Percentiles rank a stretch among this genome's conserved stretches.
Evolutionary conservation across 2,888 invertebrate species (phyloP).

Genomic region (Apoda limacodes): DNA sequence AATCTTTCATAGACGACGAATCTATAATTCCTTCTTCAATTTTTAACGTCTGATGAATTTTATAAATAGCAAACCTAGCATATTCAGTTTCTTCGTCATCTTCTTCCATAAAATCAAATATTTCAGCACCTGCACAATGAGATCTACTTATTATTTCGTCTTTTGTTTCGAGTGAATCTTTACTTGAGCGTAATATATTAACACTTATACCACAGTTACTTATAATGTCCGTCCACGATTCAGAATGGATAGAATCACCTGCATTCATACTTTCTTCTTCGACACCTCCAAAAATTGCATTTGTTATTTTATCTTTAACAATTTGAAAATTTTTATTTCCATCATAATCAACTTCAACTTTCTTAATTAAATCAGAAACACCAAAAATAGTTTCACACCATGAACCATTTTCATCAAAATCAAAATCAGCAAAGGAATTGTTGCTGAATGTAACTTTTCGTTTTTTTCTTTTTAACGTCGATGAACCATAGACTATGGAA

Average conservation of each 20-base stretch:
- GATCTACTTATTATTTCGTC: conserved; percentile 43
- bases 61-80: conserved; percentile 46
- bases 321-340: conserved; percentile 15
- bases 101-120: conserved; percentile 29
- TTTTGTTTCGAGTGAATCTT: conserved; percentile 23
- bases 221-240: conserved; percentile 50
- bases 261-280: too few relatives aligned
- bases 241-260: conserved; percentile 23
- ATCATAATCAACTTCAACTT: conserved; percentile 12
- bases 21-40: conserved; percentile 36
- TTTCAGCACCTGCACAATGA: conserved; percentile 24
- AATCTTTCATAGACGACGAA: conserved; percentile 50
- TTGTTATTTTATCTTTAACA: conserved; percentile 15
- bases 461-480: conserved; percentile 40
- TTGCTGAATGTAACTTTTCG: conserved; percentile 36
- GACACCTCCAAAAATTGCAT: too few relatives aligned
- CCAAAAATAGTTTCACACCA: conserved; percentile 58
- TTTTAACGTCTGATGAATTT: conserved; percentile 44
- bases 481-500: conserved; percentile 29
- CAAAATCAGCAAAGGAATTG: conserved; percentile 26
- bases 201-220: conserved; percentile 33
- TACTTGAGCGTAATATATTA: conserved; percentile 28
- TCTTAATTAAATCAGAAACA: conserved; percentile 31
- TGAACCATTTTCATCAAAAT: conserved; percentile 28
- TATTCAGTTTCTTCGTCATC: conserved; percentile 37